Evolutionary conservation across 1,140 invertebrate genomes (phyloP), one percentile per base, ranked within the genome.

Genomic region (Zaprionus ghesquierei): DNA sequence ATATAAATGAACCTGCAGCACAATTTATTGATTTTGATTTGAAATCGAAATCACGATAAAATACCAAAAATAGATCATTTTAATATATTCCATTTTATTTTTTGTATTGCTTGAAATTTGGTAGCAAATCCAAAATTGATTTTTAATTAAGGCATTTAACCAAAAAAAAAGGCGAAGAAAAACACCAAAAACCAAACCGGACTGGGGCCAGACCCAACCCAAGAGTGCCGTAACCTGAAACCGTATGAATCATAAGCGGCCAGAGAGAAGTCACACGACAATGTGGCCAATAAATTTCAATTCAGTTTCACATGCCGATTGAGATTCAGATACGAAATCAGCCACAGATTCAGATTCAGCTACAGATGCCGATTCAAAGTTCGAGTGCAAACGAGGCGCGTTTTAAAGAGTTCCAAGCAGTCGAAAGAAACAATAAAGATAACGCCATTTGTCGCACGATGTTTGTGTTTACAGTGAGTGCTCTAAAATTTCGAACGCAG

Each of bases 71-170:
- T 49, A 20, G 41, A 46, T 46, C 8, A 46, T 12, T 46, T 46
- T 22, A 46, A 68, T 46, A 75, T 69, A 66, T 61, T 63, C 41
- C 41, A 41, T 23, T 18, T 20, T 51, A 35, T 61, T 33, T 49
- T 69, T 70, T 69, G 50, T 54, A 44, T 51, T 38, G 18, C 15
- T 62, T 73, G 59, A 72, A 77, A 89, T 74, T 77, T 87, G 84
- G 84, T 89, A 87, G 84, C 82, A 77, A 71, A 79, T 63, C 55
- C 69, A 33, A 84, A 89, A 87, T 89, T 73, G 84, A 80, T 76
- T 87, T 89, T 89, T 89, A 87, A 87, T 87, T 89, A 89, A 87
- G 72, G 84, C 84, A 69, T 89, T 89, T 87, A 87, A 65, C 68
- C 70, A 63, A 70, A 51, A 15, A 31, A 69, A 51, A 46, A 46